A percentile compares a stretch with the other conserved stretches of the same genome.
phyloP scores from a whole-genome alignment of 2,888 invertebrate genomes.

The Caenorhabditis panamensis region DNA sequence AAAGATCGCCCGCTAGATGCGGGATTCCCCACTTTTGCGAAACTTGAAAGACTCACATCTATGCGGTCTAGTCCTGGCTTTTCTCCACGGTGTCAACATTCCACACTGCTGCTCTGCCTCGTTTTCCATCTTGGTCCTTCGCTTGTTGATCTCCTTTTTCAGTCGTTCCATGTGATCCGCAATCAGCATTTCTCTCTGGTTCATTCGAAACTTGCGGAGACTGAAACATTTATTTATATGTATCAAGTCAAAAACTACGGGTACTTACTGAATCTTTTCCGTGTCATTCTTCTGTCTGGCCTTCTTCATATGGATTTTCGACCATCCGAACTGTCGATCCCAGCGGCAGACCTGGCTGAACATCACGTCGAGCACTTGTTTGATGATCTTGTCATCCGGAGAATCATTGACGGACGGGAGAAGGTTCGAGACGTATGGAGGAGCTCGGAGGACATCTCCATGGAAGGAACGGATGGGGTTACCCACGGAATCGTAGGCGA shows the following conservation, averaged over 20 bases:
- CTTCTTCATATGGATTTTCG: slow-evolving; percentile 61
- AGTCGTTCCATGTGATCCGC: slow-evolving; percentile 69
- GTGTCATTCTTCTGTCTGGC: slow-evolving; percentile 59
- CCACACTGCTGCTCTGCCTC: slow-evolving; percentile 68
- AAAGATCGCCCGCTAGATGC: too few relatives aligned
- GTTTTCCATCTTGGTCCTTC: slow-evolving; percentile 67
- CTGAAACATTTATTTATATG: slow-evolving; percentile 20
- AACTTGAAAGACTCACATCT: slow-evolving; percentile 38
- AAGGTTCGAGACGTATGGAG: slow-evolving; percentile 64
- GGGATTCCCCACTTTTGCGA: too few relatives aligned
- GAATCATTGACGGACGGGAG: slow-evolving; percentile 63
- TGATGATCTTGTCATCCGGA: slow-evolving; percentile 56
- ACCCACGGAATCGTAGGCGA: slow-evolving; percentile 31
- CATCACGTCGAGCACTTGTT: slow-evolving; percentile 67
- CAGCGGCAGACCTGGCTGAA: slow-evolving; percentile 70
- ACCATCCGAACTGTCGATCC: slow-evolving; percentile 73
- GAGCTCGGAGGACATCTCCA: slow-evolving; percentile 8
- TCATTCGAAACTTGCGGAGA: slow-evolving; percentile 45
- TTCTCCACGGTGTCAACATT: slow-evolving; percentile 72
- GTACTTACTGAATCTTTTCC: slow-evolving; percentile 58
- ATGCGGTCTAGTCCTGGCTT: slow-evolving; percentile 56
- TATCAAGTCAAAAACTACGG: background rate
- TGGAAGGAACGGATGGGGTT: slow-evolving; percentile 14
- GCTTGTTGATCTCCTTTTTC: slow-evolving; percentile 70
- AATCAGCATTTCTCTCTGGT: slow-evolving; percentile 63